phyloP scores from a whole-genome alignment of 2,888 invertebrate species.

The Palloptera scutellata region DNA sequence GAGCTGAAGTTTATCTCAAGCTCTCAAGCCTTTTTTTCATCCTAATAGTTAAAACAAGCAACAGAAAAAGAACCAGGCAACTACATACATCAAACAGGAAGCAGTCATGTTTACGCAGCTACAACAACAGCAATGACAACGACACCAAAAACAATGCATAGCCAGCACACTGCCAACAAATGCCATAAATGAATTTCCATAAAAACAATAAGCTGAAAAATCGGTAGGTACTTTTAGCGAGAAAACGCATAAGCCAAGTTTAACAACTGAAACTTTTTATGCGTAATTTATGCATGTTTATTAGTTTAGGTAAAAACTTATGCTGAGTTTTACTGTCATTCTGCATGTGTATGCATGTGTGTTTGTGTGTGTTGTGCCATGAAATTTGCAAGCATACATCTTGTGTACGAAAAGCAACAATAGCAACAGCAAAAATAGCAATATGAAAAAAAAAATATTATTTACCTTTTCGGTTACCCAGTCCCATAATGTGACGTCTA shows the following conservation, averaged over 20 bases:
- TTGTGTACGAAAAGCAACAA: conserved; percentile 6
- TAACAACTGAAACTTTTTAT: background rate
- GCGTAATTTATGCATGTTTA: conserved; percentile 21
- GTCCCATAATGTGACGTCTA: too few species aligned
- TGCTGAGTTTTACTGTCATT: too few species aligned
- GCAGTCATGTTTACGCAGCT: too few species aligned
- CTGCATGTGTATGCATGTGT: too few species aligned
- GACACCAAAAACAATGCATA: background rate
- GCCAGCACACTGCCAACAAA: background rate
- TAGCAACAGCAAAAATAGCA: conserved; percentile 3
- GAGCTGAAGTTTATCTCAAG: background rate
- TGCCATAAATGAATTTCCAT: background rate
- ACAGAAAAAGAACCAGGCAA: background rate
- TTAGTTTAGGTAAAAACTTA: conserved; percentile 8
- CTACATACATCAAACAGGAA: background rate
- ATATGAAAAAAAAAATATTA: background rate
- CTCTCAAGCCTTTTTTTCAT: conserved; percentile 1
- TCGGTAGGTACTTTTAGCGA: too few species aligned
- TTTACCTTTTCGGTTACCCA: too few species aligned
- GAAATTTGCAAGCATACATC: background rate
- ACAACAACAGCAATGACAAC: conserved; percentile 12
- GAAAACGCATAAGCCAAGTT: too few species aligned
- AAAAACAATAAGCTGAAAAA: too few species aligned
- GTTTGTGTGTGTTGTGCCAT: too few species aligned
- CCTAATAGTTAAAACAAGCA: background rate